Evolutionary conservation across 2,113 vertebrate genomes (phyloP).

Genomic region (Himantopus leucocephalus): DNA sequence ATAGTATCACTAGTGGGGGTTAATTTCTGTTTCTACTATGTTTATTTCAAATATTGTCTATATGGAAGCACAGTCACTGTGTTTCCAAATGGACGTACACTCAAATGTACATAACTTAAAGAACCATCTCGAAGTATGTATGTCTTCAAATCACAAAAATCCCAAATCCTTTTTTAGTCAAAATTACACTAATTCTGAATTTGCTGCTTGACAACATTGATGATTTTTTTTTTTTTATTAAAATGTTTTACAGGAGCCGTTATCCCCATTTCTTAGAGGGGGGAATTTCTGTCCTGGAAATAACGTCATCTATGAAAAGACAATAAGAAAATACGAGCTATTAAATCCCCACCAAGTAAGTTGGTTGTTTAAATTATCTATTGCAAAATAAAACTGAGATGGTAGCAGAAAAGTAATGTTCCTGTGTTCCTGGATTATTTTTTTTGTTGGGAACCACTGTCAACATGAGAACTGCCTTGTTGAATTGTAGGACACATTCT

Average conservation of each 20-base stretch:
- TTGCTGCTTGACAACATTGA: neutral
- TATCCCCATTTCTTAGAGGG: constrained; percentile 74
- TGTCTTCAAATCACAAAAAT: neutral
- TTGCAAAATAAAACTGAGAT: neutral
- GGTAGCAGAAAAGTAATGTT: neutral
- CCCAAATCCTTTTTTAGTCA: fast-evolving
- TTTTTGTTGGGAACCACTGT: neutral
- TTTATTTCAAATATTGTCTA: neutral
- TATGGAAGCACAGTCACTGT: neutral
- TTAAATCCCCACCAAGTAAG: constrained; percentile 74
- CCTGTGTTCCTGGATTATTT: neutral
- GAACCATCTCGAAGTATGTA: neutral
- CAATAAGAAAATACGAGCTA: constrained; percentile 77
- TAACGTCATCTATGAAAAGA: constrained; percentile 82
- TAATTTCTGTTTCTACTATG: neutral
- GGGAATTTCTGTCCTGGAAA: constrained; percentile 70
- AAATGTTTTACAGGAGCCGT: constrained; percentile 60
- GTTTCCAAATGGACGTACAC: neutral
- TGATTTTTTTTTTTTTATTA: neutral
- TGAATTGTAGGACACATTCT: neutral
- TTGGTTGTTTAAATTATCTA: neutral
- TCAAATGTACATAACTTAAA: neutral
- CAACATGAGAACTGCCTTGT: neutral
- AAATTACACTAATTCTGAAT: neutral
- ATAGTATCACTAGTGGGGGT: fast-evolving